Base-by-base conservation (phyloP, 2,797 vertebrate genomes). In the Myoxocephalus aenaeus region DNA sequence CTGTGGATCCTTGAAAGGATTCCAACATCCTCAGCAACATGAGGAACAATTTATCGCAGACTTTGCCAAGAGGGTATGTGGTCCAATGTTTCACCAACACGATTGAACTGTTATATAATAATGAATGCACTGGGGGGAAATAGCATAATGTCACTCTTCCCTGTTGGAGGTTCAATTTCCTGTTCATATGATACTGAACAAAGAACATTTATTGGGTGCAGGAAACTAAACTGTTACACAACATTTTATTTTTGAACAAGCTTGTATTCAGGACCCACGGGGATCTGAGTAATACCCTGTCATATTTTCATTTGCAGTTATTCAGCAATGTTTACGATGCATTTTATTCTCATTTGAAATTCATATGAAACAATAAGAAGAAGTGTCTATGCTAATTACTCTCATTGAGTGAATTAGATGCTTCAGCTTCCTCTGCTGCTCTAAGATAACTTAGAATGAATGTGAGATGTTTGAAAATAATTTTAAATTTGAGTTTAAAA, bases 31-130 rank as follows among this genome's bases (percentile, higher is more conserved):
- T n/a, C 13, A 3, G n/a, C 50, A 32, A 57, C 58, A 65, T 57
- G 10, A 46, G 84, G 74, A 70, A 75, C 53, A 50, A n/a, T n/a
- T 72, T 68, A 62, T 32, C 8, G 0, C 25, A 2, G 0, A 1
- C 3, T 20, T 14, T 20, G 20, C 57, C 56, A 73, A 62, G 17
- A 76, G 54, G 9, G 8, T 42, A 17, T n/a, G 32, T 40, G 29
- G 20, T 66, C 54, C 22, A 17, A 29, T 73, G 42, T 38, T 58
- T 44, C 20, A 25, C 7, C 18, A 63, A 57, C 51, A 48, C 40
- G 54, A 65, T 44, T 59, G 10, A 61, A n/a, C 6, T 8, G 17
- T 80, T 73, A 63, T 48, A 34, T 70, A 62, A 77, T 51, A 2
- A 42, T 22, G 22, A 56, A 67, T 27, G 14, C 42, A 22, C 64